A percentile compares a stretch with the other conserved stretches of the same genome.
These are phyloP conservation scores for roundworm (Caenorhabditis elegans) DNA, from an alignment of 1,140 invertebrate genomes.

Conservation along the genomic window DNA sequence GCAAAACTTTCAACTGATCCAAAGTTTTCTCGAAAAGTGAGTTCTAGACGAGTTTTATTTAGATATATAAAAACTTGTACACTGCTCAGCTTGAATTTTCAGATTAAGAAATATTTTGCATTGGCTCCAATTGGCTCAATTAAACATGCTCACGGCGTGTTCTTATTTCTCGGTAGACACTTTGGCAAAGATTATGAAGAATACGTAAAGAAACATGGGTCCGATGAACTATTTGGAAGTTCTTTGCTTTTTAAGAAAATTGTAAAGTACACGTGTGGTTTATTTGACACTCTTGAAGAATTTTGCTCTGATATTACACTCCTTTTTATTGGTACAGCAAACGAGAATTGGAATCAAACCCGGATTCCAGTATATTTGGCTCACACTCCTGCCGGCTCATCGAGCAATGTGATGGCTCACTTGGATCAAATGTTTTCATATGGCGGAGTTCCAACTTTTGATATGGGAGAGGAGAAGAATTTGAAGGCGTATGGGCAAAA, in stretches of 20 bases:
- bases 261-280: slow-evolving; percentile 25
- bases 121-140: slow-evolving; percentile 57
- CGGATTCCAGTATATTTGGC: slow-evolving; percentile 1
- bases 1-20: slow-evolving; percentile 60
- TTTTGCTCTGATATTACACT: slow-evolving; percentile 42
- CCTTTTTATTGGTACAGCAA: slow-evolving; percentile 36
- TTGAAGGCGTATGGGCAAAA: not conserved
- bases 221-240: slow-evolving; percentile 35
- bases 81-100: too few species aligned
- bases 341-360: slow-evolving; percentile 11
- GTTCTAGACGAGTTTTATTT: slow-evolving; percentile 54
- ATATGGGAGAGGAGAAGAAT: not conserved
- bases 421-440: not conserved
- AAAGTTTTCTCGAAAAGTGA: slow-evolving; percentile 63
- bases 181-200: slow-evolving; percentile 6
- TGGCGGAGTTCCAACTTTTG: not conserved
- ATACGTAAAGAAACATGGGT: slow-evolving; percentile 14
- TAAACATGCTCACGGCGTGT: slow-evolving; percentile 49
- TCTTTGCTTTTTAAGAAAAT: slow-evolving; percentile 32
- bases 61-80: slow-evolving; percentile 39
- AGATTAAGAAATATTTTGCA: slow-evolving; percentile 62
- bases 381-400: not conserved
- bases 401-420: not conserved
- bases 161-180: slow-evolving; percentile 16
- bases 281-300: not conserved